Conservation (phyloP, 2,888 invertebrate species). For the Ferdinandea cuprea region DNA sequence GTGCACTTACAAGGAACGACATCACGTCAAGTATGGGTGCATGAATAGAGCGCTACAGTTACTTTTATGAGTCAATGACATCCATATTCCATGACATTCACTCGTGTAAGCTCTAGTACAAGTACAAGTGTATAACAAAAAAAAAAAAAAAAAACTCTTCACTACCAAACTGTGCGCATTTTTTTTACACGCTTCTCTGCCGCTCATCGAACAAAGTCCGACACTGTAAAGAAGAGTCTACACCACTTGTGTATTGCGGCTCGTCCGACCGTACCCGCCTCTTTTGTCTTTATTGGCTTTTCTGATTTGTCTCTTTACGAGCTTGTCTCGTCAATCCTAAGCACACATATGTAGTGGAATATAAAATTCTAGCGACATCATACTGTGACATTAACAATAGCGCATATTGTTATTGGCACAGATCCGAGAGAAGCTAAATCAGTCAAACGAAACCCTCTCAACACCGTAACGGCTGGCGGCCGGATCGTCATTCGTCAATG, state of each 20-base stretch:
- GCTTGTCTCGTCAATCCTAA: constrained; percentile 17
- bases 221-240: constrained; percentile 1
- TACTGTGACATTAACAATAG: constrained; percentile 45
- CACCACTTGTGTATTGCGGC: neutral
- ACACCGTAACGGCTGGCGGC: neutral
- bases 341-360: neutral
- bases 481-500: too few species aligned
- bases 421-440: constrained; percentile 49
- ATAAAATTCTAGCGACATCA: constrained; percentile 33
- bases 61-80: constrained; percentile 56
- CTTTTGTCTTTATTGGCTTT: constrained; percentile 44
- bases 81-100: constrained; percentile 60
- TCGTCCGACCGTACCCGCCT: constrained; percentile 4
- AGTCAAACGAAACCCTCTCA: constrained; percentile 55
- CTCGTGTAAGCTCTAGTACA: constrained; percentile 7
- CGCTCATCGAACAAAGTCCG: constrained; percentile 23
- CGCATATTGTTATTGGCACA: constrained; percentile 68
- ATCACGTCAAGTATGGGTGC: neutral
- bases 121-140: too few species aligned
- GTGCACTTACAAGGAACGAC: constrained; percentile 6
- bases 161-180: neutral
- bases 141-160: constrained; percentile 4
- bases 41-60: constrained; percentile 30
- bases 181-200: constrained; percentile 1
- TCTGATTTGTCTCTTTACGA: constrained; percentile 18